Conservation (phyloP, 2,113 vertebrate species). For the Falco punctatus region DNA sequence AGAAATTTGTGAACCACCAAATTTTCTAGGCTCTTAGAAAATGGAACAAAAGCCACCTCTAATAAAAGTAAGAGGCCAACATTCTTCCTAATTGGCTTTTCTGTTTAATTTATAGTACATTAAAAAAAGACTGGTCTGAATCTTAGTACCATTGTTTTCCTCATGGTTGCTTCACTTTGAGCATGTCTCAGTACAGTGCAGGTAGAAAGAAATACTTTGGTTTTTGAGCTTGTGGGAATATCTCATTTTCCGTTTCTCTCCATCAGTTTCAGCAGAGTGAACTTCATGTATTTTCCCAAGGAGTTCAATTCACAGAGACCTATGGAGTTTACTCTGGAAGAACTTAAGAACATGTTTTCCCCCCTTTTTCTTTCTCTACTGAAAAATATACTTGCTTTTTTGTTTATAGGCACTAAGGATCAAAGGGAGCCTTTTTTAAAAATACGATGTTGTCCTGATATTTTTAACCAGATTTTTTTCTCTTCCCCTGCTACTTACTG, state of each 20-base stretch:
- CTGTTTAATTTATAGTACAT: not conserved
- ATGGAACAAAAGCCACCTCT: not conserved
- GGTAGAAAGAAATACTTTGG: not conserved
- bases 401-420: not conserved
- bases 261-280: not conserved
- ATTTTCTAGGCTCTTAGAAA: not conserved
- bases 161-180: not conserved
- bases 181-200: not conserved
- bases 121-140: not conserved
- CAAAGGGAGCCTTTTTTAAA: not conserved
- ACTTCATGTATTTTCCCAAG: constrained; percentile 5
- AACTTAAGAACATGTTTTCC: not conserved
- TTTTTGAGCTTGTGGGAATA: not conserved
- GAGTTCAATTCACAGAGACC: not conserved
- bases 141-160: not conserved
- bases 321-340: not conserved
- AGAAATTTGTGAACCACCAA: not conserved
- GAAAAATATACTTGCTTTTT: not conserved
- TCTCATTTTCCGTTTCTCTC: not conserved
- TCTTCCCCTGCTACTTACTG: not conserved
- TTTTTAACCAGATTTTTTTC: not conserved
- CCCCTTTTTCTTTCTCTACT: not conserved
- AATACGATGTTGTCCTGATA: not conserved
- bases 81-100: not conserved
- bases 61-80: not conserved